Base-by-base conservation (phyloP, 1,140 invertebrate genomes). In the Drosophila erecta region DNA sequence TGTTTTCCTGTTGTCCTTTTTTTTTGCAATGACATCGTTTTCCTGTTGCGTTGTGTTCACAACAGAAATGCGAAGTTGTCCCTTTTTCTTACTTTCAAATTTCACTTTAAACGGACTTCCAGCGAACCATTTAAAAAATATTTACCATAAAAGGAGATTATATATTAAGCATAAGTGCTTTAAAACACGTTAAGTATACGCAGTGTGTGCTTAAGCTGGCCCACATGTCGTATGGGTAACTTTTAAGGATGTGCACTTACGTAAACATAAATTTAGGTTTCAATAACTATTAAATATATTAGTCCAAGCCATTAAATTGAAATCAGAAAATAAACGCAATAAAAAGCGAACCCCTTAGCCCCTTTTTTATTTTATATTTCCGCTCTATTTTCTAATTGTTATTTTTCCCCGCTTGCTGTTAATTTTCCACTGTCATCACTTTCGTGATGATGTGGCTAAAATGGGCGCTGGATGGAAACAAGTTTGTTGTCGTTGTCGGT, bases 401-500 rank as follows among this genome's bases (percentile, higher is more conserved):
- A 50, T 50, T 50, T 50, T 30, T 33, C 1, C 46, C 47, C 24
- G 14, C 24, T 30, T 57, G 5, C n/a, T 27, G 12, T 57, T n/a
- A 11, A 11, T n/a, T 40, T 56, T 60, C 6, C 50, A 37, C 7
- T 12, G 22, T 24, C 58, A 61, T 61, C 58, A 58, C 58, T 61
- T 20, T n/a, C 12, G 22, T 12, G 22, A 8, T 2, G 22, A 14
- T 22, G 46, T 47, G 46, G 7, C 20, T 27, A 1, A 3, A 47
- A 10, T 27, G n/a, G 46, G 60, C 38, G 7, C 3, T 7, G 59
- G 17, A 67, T 15, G 10, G n/a, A 51, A 51, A 59, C 76, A 49
- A 79, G 54, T 58, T 71, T 65, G 49, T 54, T 71, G 66, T 55
- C 58, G 24, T 51, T 56, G 54, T 40, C 43, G 75, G 58, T 69